A percentile compares a stretch with the other conserved stretches of the same genome.
These are phyloP conservation scores for Crenichthys baileyi DNA, from an alignment of 2,797 vertebrate genomes.

Conservation along the genomic window DNA sequence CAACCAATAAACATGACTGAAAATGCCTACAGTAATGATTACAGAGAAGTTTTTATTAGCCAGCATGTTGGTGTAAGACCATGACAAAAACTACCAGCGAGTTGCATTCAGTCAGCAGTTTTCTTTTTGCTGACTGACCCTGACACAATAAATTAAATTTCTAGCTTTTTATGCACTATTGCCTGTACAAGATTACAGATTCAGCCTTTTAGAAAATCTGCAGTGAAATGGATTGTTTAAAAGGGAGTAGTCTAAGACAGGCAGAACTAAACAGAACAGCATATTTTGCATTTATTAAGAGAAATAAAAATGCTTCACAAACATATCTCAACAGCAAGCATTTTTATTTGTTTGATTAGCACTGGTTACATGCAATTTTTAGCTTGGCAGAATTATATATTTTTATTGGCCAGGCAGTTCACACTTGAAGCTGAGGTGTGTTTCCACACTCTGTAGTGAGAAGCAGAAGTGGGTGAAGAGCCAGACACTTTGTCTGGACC, in stretches of 20 bases:
- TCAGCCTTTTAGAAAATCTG: constrained; percentile 32
- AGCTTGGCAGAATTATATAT: neutral
- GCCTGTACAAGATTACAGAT: constrained; percentile 20
- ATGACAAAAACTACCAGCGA: constrained; percentile 44
- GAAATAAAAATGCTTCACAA: constrained; percentile 20
- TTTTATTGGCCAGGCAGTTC: constrained; percentile 11
- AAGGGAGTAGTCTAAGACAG: constrained; percentile 18
- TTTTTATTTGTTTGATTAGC: constrained; percentile 31
- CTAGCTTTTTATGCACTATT: constrained; percentile 13
- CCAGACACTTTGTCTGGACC: constrained; percentile 25
- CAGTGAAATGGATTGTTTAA: constrained; percentile 26
- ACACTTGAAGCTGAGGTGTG: constrained; percentile 25
- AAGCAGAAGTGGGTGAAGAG: constrained; percentile 30
- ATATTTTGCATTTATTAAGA: constrained; percentile 31
- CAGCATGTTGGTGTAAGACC: constrained; percentile 30
- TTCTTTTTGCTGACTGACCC: constrained; percentile 30
- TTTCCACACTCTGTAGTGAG: constrained; percentile 37
- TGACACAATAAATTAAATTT: constrained; percentile 10
- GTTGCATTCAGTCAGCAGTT: constrained; percentile 48
- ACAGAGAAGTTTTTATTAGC: constrained; percentile 41
- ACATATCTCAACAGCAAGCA: constrained; percentile 20
- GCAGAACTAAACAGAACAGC: constrained; percentile 24
- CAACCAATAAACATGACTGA: neutral
- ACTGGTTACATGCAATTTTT: constrained; percentile 20
- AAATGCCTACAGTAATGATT: constrained; percentile 18